Evolutionary conservation across 2,888 invertebrate species (phyloP), one percentile per base, ranked within the genome.

Genomic region (Steinernema hermaphroditum): DNA sequence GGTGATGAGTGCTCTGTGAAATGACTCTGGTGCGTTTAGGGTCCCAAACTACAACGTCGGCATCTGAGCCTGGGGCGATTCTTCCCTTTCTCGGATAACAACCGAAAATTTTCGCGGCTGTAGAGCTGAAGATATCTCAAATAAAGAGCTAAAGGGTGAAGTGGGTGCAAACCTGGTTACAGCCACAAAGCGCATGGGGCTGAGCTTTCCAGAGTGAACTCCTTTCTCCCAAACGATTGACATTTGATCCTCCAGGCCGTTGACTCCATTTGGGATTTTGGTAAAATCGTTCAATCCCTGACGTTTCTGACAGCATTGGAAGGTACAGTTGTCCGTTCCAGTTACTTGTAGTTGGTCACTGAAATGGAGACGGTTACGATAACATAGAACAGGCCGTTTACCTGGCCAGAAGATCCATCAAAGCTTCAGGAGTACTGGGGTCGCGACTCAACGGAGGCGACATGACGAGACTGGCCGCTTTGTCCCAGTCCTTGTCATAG

Each of bases 41-140:
- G 89, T 98, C 93, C 98, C 97, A 99, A 76, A 99, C 91, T 9
- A 98, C 93, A 76, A 98, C 90, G 88, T 98, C 98, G 0, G 96
- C 98, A 90, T 98, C 98, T 1, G 94, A 93, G 78, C 94, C 94
- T 41, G 92, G 91, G 0, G 92, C 93, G 83, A 98, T 92, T 77
- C 93, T 91, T 0, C 98, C 98, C 88, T 98, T 98, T 86, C 91
- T 91, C 0, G 98, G 98, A 89, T 94, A 98, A 81, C 97, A 89
- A 89, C 97, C 97, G 90, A 98, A 98, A 80, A 98, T 92, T 89
- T 93, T 95, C 0, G 98, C 97, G 24, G 90, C 89, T 86, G 93
- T 94, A 34, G 96, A 91, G 87, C 81, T 79, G 27, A 44, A 76
- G 70, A 46, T 29, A n/a, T 9, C 8, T 72, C 37, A 37, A 12